Evolutionary conservation across 2,797 vertebrate genomes (phyloP), one percentile per base, ranked within the genome.

Genomic region (Hippocampus kuda): DNA sequence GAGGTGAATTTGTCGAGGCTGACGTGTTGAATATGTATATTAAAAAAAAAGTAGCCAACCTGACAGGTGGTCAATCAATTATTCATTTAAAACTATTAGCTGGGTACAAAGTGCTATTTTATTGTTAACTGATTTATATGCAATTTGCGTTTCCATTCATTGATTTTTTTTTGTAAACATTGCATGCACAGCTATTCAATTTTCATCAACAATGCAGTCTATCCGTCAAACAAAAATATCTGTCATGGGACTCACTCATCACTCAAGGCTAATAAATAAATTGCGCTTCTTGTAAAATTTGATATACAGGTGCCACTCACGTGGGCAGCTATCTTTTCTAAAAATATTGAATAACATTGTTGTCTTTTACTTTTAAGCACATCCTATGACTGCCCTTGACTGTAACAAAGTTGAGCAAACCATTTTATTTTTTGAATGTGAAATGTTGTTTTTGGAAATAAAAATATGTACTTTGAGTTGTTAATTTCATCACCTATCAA

Each of bases 371-470:
- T 70, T 75, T 72, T 68, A 54, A 67, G 26, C 24, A 18, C 67
- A 63, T 76, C 65, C 67, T 68, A 56, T 77, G 4, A 15, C 41
- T 66, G 60, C 62, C 56, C 61, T 53, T 65, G 73, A 48, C 56
- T 76, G 64, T 74, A 78, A 75, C 71, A 65, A 76, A 41, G 46
- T 68, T 60, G 27, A 70, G 24, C 71, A 66, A 72, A 73, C 38
- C 69, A 73, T 75, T 74, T 74, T 73, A 73, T 60, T 38, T 70
- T 42, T 65, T 74, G 51, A 83, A 79, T 83, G 74, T 84, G 64
- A 84, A 76, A 65, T 70, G 10, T 73, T 48, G 53, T 77, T 78
- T 78, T 66, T 18, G 73, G 30, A 26, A 74, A 83, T 81, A 78
- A 81, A 84, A 83, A 67, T 0, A 27, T 27, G 65, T 67, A 3